Evolutionary conservation across 2,888 invertebrate genomes (phyloP).

Genomic region (Ophioninae sp.): DNA sequence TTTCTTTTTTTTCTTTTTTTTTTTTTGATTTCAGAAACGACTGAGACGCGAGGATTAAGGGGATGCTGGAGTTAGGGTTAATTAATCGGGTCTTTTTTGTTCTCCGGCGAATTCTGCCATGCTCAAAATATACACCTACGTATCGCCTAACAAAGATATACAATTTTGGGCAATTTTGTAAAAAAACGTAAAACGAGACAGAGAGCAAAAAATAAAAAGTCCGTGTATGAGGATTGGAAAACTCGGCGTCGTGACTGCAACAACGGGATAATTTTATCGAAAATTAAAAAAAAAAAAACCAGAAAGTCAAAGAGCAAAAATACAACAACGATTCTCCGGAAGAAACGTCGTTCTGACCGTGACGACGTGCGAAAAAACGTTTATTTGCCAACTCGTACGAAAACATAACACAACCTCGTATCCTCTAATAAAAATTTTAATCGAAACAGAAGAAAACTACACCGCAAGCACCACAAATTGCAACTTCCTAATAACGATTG

Average conservation of each 20-base stretch:
- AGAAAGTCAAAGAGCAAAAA: neutral
- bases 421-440: constrained; percentile 34
- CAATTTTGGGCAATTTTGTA: constrained; percentile 25
- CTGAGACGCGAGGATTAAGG: neutral
- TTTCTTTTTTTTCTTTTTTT: neutral
- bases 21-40: constrained; percentile 9
- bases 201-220: constrained; percentile 48
- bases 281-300: constrained; percentile 1
- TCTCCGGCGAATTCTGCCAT: constrained; percentile 42
- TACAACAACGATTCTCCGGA: neutral
- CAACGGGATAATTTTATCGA: constrained; percentile 20
- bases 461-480: constrained; percentile 79
- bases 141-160: constrained; percentile 36
- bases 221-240: constrained; percentile 73
- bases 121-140: constrained; percentile 21
- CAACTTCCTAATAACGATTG: constrained; percentile 72
- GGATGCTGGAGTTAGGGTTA: neutral
- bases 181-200: constrained; percentile 8
- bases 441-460: constrained; percentile 73
- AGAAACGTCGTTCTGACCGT: constrained; percentile 11
- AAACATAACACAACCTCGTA: constrained; percentile 6
- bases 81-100: constrained; percentile 23
- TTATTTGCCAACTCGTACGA: constrained; percentile 18
- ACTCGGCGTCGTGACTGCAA: constrained; percentile 30
- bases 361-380: constrained; percentile 12